These are phyloP conservation scores for Peromyscus melanophrys DNA, from an alignment of 2,797 vertebrate species.

Conservation along the genomic window DNA sequence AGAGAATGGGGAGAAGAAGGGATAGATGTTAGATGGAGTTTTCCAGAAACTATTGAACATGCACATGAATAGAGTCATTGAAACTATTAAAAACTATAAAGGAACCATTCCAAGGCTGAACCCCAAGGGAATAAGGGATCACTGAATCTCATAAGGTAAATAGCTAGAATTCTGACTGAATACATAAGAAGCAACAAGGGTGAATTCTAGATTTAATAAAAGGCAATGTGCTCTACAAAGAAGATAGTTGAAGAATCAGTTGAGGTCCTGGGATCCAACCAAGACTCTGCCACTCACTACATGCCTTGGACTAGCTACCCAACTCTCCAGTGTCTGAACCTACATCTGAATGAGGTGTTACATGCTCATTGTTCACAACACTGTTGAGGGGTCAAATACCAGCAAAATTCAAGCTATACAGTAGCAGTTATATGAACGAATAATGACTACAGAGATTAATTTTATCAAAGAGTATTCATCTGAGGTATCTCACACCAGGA, in stretches of 20 bases:
- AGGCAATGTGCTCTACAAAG: background rate
- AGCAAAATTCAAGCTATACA: background rate
- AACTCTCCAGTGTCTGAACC: background rate
- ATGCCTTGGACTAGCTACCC: background rate
- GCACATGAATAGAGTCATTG: constrained; percentile 72
- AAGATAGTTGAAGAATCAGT: constrained; percentile 23
- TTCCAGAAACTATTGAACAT: constrained; percentile 74
- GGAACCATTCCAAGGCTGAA: constrained; percentile 29
- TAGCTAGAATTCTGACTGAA: background rate
- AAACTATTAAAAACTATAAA: constrained; percentile 67
- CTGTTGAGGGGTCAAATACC: background rate
- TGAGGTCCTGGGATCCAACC: background rate
- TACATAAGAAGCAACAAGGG: constrained; percentile 39
- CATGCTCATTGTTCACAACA: background rate
- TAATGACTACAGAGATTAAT: background rate
- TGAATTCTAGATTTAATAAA: constrained; percentile 30
- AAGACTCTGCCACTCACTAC: background rate
- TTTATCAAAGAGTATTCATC: constrained; percentile 32
- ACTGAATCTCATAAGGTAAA: constrained; percentile 22
- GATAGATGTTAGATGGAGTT: constrained; percentile 90
- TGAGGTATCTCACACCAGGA: background rate
- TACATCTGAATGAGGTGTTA: background rate
- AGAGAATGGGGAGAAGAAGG: constrained; percentile 93
- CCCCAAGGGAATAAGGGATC: background rate
- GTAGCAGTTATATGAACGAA: background rate